phyloP scores from a whole-genome alignment of 1,140 invertebrate species.

The Chrysomallon squamiferum region DNA sequence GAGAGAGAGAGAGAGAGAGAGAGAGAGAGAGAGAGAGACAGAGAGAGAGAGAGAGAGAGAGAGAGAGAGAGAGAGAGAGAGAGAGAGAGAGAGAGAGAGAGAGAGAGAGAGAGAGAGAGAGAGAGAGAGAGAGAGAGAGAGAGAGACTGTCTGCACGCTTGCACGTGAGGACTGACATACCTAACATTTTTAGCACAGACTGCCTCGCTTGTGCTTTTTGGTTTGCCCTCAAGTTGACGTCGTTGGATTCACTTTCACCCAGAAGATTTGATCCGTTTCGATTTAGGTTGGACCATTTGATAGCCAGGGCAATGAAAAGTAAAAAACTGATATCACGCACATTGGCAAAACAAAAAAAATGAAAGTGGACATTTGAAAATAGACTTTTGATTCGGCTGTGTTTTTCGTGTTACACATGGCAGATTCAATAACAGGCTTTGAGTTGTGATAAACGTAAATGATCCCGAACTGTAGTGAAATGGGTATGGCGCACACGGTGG shows the following conservation, averaged over 20 bases:
- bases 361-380: slow-evolving; percentile 45
- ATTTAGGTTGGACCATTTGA: slow-evolving; percentile 38
- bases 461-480: slow-evolving; percentile 47
- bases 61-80: neutral
- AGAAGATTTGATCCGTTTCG: slow-evolving; percentile 16
- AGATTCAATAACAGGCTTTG: slow-evolving; percentile 44
- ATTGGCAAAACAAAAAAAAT: slow-evolving; percentile 62
- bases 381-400: slow-evolving; percentile 18
- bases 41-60: neutral
- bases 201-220: slow-evolving; percentile 34
- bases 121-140: slow-evolving; percentile 10
- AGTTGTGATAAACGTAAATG: slow-evolving; percentile 61
- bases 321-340: slow-evolving; percentile 57
- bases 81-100: neutral
- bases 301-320: slow-evolving; percentile 55
- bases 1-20: slow-evolving; percentile 5
- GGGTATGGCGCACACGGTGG: slow-evolving; percentile 79
- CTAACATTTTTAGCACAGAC: slow-evolving; percentile 55
- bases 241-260: slow-evolving; percentile 8
- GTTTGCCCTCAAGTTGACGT: slow-evolving; percentile 16
- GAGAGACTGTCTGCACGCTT: slow-evolving; percentile 1
- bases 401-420: slow-evolving; percentile 33
- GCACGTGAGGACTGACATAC: too few species aligned
- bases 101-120: neutral
- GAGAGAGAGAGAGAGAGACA: neutral